These are phyloP conservation scores for Amniataba percoides DNA, from an alignment of 2,797 vertebrate species.

Conservation along the genomic window DNA sequence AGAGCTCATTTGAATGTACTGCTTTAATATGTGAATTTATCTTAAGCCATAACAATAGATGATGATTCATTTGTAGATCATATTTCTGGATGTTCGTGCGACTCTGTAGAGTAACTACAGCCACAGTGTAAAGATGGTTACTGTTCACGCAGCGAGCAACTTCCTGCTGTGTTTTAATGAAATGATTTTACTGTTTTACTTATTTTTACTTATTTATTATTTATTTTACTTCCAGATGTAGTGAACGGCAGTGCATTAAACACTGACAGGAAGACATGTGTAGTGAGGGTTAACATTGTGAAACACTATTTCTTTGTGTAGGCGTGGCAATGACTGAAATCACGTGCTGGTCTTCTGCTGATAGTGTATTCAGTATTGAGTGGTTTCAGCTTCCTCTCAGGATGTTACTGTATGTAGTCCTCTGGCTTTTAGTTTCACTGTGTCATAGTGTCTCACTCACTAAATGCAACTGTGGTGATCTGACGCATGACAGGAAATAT, in stretches of 20 bases:
- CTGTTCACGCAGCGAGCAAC: neutral
- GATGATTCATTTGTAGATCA: neutral
- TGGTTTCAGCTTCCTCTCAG: constrained; percentile 56
- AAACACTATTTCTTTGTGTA: constrained; percentile 15
- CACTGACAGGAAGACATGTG: neutral
- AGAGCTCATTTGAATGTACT: neutral
- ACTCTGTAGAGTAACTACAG: neutral
- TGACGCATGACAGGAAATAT: constrained; percentile 85
- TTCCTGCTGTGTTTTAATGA: neutral
- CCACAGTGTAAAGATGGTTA: neutral
- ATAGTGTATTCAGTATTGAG: constrained; percentile 42
- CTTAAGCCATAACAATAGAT: neutral
- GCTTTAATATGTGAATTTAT: neutral
- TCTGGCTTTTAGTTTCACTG: constrained; percentile 67
- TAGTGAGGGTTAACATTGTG: neutral
- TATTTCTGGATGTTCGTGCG: neutral
- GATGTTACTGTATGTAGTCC: constrained; percentile 45
- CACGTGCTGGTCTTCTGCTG: constrained; percentile 34
- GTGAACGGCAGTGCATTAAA: neutral
- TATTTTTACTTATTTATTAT: too few species aligned
- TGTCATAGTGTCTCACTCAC: constrained; percentile 55
- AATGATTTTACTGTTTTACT: neutral
- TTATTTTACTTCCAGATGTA: constrained; percentile 1
- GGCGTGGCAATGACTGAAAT: constrained; percentile 37
- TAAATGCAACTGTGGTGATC: constrained; percentile 72